phyloP scores from a whole-genome alignment of 2,797 vertebrate genomes.

The Eulemur coronatus region DNA sequence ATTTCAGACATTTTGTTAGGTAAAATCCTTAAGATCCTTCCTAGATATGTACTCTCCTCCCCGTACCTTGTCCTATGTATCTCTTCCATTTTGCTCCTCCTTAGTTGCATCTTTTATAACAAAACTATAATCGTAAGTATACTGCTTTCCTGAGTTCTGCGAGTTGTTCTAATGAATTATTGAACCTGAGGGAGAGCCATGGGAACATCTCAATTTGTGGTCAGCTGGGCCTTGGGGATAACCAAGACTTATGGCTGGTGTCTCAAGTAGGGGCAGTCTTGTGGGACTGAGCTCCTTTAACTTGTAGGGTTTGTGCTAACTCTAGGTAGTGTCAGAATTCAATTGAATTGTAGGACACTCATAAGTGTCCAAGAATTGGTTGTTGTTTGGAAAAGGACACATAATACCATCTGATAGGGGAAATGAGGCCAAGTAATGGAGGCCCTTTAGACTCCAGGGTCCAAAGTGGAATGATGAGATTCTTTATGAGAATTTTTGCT shows the following conservation, averaged over 20 bases:
- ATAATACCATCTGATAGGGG: neutral
- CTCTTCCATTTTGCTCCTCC: no score
- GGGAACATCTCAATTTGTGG: neutral
- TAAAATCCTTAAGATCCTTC: neutral
- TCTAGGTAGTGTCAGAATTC: neutral
- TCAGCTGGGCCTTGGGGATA: neutral
- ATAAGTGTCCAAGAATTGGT: neutral
- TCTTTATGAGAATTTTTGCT: neutral
- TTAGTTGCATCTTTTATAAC: no score
- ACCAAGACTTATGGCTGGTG: neutral
- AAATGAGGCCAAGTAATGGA: neutral
- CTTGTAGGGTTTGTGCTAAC: neutral
- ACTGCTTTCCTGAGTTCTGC: neutral
- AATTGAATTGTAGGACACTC: neutral
- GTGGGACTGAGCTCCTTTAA: neutral
- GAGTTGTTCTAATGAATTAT: neutral
- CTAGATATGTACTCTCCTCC: neutral
- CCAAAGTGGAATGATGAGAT: neutral
- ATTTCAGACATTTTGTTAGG: neutral
- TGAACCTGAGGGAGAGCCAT: neutral
- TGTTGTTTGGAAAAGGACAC: neutral
- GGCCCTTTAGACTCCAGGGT: neutral
- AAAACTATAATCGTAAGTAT: neutral
- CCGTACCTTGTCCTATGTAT: no score
- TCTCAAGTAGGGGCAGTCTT: neutral